A percentile compares a stretch with the other conserved stretches of the same genome.
These are phyloP conservation scores for Dione vanillae DNA, from an alignment of 2,888 invertebrate genomes.

Conservation along the genomic window DNA sequence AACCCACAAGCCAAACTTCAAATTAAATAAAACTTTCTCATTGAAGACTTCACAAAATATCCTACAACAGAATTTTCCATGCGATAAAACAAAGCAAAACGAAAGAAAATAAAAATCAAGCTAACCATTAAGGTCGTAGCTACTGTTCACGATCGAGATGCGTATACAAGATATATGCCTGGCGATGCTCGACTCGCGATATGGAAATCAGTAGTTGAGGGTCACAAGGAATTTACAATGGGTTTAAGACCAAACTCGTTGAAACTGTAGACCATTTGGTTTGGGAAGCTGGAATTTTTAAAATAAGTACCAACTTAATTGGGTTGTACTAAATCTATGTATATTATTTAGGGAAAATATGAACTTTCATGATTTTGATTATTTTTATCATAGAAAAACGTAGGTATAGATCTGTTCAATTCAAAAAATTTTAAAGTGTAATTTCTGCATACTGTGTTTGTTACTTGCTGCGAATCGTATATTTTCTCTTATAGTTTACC, in stretches of 20 bases:
- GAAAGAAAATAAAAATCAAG: constrained; percentile 6
- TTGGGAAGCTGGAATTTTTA: neutral
- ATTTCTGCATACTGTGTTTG: no score
- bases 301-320: neutral
- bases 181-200: constrained; percentile 69
- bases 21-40: no score
- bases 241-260: constrained; percentile 36
- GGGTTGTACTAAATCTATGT: no score
- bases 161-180: constrained; percentile 45
- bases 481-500: no score
- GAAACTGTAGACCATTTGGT: neutral
- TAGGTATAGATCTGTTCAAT: no score
- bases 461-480: no score
- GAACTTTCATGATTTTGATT: no score
- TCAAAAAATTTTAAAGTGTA: no score
- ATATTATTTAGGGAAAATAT: no score
- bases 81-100: constrained; percentile 1
- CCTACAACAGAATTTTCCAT: neutral
- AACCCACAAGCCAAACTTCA: no score
- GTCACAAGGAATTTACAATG: constrained; percentile 49
- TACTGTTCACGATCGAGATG: constrained; percentile 46
- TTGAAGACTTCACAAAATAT: neutral
- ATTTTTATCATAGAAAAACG: no score
- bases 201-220: constrained; percentile 68
- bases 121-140: constrained; percentile 26